These are phyloP conservation scores for Drosophila chauvacae DNA, from an alignment of 1,140 invertebrate genomes.

Conservation along the genomic window DNA sequence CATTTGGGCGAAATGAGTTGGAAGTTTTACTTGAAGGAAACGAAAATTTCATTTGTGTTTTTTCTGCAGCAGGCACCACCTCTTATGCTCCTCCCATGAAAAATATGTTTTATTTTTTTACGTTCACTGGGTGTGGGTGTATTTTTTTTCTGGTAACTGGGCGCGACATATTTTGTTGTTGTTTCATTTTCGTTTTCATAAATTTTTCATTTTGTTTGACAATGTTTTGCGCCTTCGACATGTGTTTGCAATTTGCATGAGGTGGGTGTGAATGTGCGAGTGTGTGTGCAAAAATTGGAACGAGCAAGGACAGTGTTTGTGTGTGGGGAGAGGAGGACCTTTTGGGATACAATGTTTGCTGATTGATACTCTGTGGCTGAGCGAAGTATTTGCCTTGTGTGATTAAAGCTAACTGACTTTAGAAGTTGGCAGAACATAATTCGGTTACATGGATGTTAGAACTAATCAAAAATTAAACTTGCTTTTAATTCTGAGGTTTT, in stretches of 20 bases:
- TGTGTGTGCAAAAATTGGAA: conserved; percentile 25
- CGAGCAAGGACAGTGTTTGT: conserved; percentile 17
- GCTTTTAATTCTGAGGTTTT: not conserved
- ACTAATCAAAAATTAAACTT: not conserved
- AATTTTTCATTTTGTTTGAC: conserved; percentile 77
- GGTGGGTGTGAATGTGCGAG: conserved; percentile 21
- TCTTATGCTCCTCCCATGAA: conserved; percentile 1
- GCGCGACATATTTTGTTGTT: conserved; percentile 59
- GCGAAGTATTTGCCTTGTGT: conserved; percentile 30
- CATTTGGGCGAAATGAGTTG: conserved; percentile 61
- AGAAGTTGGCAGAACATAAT: not conserved
- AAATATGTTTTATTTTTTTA: conserved; percentile 48
- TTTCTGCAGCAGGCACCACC: not conserved
- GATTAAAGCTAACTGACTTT: conserved; percentile 25
- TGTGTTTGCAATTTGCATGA: conserved; percentile 77
- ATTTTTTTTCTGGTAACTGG: conserved; percentile 9
- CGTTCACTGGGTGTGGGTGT: not conserved
- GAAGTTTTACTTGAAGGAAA: conserved; percentile 48
- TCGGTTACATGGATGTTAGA: not conserved
- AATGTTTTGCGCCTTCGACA: conserved; percentile 75
- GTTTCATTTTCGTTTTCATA: conserved; percentile 72
- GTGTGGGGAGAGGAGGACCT: not conserved
- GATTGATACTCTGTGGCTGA: conserved; percentile 45
- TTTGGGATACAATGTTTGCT: conserved; percentile 22
- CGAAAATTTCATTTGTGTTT: conserved; percentile 29